phyloP scores from a whole-genome alignment of 2,113 vertebrate species.

The Riparia riparia region DNA sequence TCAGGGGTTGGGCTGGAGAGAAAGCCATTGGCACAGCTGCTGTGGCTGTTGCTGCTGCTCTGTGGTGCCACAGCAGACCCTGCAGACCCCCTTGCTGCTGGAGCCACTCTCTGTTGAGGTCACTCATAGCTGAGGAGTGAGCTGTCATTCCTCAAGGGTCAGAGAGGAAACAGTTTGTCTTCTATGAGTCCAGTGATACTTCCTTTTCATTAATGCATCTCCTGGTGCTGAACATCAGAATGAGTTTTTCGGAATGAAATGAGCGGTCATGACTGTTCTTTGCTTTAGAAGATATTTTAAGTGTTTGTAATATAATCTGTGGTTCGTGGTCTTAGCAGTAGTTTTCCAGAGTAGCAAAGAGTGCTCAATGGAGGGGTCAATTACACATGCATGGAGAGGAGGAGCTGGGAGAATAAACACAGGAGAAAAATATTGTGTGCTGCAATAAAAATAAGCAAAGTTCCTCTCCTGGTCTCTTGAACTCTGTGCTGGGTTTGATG shows the following conservation, averaged over 20 bases:
- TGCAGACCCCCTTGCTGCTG: background rate
- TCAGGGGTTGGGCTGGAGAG: background rate
- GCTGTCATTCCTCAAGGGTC: background rate
- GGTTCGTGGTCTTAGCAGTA: background rate
- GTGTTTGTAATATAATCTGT: background rate
- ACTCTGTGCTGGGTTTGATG: background rate
- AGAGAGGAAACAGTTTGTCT: background rate
- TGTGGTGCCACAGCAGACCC: background rate
- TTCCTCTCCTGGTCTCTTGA: background rate
- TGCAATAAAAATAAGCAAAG: constrained; percentile 21
- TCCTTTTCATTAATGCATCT: background rate
- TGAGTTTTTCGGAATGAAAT: background rate
- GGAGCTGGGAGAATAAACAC: background rate
- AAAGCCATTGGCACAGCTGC: background rate
- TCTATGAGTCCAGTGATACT: background rate
- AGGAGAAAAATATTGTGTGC: background rate
- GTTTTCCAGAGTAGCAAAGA: background rate
- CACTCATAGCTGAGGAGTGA: background rate
- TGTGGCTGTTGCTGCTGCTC: background rate
- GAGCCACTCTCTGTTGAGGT: background rate
- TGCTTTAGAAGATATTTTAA: background rate
- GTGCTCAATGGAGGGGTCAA: background rate
- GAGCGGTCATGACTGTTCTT: background rate
- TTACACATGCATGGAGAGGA: background rate
- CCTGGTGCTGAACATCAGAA: background rate